These are phyloP conservation scores for Drosophila peninsularis DNA, from an alignment of 2,888 invertebrate species.

Conservation along the genomic window DNA sequence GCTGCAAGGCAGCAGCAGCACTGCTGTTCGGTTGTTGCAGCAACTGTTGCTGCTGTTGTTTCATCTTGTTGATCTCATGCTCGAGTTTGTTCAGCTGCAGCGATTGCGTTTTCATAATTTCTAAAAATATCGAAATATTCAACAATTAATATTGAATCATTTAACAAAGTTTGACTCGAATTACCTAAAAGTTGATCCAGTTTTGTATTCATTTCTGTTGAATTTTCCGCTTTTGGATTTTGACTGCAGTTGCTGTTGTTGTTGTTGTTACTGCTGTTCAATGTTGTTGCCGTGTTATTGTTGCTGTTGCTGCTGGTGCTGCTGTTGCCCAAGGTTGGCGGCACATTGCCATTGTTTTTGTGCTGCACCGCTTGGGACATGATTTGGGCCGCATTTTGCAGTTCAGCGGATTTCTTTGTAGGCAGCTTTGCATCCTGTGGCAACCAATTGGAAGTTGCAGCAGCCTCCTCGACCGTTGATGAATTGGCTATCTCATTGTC, in stretches of 20 bases:
- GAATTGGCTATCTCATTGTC: conserved; percentile 52
- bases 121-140: conserved; percentile 71
- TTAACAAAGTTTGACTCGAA: not conserved
- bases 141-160: not conserved
- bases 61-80: conserved; percentile 81
- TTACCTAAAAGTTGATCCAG: conserved; percentile 83
- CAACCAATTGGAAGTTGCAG: conserved; percentile 26
- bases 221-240: conserved; percentile 40
- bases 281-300: conserved; percentile 48
- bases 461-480: conserved; percentile 42
- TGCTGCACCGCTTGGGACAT: conserved; percentile 82
- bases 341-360: conserved; percentile 69
- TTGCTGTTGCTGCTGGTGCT: conserved; percentile 54
- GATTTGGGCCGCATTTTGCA: conserved; percentile 83
- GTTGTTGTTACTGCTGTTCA: conserved; percentile 45
- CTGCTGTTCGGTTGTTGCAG: conserved; percentile 40
- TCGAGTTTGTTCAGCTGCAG: conserved; percentile 85
- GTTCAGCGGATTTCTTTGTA: conserved; percentile 81
- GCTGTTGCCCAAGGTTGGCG: conserved; percentile 60
- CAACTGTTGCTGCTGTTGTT: conserved; percentile 43
- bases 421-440: conserved; percentile 76
- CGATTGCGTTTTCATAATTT: conserved; percentile 85
- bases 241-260: conserved; percentile 37
- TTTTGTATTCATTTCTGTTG: conserved; percentile 73
- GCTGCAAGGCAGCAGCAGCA: conserved; percentile 50